phyloP scores from a whole-genome alignment of 2,888 invertebrate species.

The Trisateles emortualis region DNA sequence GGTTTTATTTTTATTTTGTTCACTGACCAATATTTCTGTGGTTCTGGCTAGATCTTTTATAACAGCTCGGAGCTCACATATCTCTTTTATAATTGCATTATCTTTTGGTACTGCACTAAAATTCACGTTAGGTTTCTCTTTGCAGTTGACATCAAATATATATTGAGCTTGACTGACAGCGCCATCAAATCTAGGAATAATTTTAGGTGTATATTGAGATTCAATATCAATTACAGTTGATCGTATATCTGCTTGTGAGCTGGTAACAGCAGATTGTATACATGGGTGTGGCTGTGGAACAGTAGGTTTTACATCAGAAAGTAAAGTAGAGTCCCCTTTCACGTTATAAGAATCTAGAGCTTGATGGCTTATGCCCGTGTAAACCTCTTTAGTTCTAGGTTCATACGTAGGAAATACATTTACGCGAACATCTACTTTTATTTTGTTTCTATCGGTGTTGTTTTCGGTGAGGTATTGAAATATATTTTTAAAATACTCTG shows the following conservation, averaged over 20 bases:
- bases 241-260: not conserved
- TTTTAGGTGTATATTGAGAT: conserved; percentile 43
- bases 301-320: conserved; percentile 22
- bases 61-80: conserved; percentile 63
- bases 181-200: conserved; percentile 70
- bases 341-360: conserved; percentile 20
- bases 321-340: conserved; percentile 20
- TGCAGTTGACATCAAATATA: conserved; percentile 51
- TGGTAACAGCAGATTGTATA: conserved; percentile 14
- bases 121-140: conserved; percentile 30
- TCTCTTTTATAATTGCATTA: conserved; percentile 61
- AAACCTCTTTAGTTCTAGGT: conserved; percentile 33
- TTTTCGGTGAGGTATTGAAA: conserved; percentile 60
- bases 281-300: not conserved
- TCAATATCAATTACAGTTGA: conserved; percentile 6
- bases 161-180: conserved; percentile 64
- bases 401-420: conserved; percentile 58
- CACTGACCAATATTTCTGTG: conserved; percentile 61
- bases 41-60: conserved; percentile 63
- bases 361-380: conserved; percentile 23
- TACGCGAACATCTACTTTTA: conserved; percentile 68
- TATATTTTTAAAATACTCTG: conserved; percentile 58
- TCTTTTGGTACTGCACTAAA: conserved; percentile 48
- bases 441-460: conserved; percentile 55
- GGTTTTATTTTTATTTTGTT: conserved; percentile 48